Conservation (phyloP, 2,113 vertebrate species). For the Nannospalax galili region DNA sequence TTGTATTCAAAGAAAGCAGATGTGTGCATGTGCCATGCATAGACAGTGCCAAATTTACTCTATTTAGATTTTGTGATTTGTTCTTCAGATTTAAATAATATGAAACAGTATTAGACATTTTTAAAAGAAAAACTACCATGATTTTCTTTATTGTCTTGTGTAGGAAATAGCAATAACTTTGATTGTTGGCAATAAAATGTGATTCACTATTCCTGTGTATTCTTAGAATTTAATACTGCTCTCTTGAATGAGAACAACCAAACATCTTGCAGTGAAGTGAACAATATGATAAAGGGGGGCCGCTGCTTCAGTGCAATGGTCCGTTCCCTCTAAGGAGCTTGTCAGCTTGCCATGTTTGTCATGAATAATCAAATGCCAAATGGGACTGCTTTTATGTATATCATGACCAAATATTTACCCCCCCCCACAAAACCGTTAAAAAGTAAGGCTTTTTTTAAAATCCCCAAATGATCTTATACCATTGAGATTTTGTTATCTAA, state of each 20-base stretch:
- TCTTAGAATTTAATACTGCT: constrained; percentile 66
- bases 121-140: neutral
- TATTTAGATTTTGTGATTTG: constrained; percentile 42
- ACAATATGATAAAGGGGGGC: neutral
- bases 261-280: constrained; percentile 28
- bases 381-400: constrained; percentile 37
- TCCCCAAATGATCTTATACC: neutral
- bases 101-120: neutral
- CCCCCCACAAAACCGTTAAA: neutral
- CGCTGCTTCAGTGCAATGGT: neutral
- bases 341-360: constrained; percentile 40
- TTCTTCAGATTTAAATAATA: constrained; percentile 57
- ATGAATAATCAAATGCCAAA: constrained; percentile 62
- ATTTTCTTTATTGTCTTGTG: constrained; percentile 46
- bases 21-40: neutral
- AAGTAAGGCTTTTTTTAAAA: constrained; percentile 54
- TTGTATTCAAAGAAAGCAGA: constrained; percentile 16
- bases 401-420: constrained; percentile 41
- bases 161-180: constrained; percentile 56
- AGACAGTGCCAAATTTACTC: neutral
- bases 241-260: constrained; percentile 44
- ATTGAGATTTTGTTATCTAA: constrained; percentile 41
- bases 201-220: constrained; percentile 55
- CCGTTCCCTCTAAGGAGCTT: constrained; percentile 38
- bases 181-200: constrained; percentile 62